A percentile compares a stretch with the other conserved stretches of the same genome.
Conservation (phyloP, 2,113 vertebrate species). For the Dryoscopus gambensis region DNA sequence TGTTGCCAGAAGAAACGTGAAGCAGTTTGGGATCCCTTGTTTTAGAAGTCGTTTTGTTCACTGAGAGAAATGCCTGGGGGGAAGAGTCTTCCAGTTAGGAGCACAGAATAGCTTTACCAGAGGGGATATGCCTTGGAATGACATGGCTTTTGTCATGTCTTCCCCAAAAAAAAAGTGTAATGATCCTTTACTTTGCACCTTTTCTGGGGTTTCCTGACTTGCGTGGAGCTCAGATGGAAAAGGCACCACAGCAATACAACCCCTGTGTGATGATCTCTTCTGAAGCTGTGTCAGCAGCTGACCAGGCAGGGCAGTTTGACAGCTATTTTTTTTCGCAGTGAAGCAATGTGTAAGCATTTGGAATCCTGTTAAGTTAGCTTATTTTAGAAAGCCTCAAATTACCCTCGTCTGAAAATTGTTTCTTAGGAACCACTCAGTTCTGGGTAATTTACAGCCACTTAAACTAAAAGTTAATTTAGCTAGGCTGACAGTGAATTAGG, state of each 20-base stretch:
- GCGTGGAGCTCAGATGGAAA: background rate
- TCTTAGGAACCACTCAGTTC: background rate
- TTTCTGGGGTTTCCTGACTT: background rate
- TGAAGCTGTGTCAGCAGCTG: background rate
- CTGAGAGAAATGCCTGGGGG: background rate
- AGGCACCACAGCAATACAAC: background rate
- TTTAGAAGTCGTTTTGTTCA: background rate
- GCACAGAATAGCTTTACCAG: background rate
- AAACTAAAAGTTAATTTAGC: background rate
- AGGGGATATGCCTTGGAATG: background rate
- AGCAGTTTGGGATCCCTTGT: background rate
- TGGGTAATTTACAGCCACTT: background rate
- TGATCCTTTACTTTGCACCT: background rate
- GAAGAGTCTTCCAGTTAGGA: background rate
- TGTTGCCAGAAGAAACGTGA: background rate
- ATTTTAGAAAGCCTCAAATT: slow-evolving; percentile 32
- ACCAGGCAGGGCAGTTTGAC: background rate
- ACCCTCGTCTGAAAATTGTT: background rate
- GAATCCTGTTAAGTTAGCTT: slow-evolving; percentile 5
- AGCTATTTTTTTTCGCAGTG: background rate
- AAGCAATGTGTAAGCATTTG: background rate
- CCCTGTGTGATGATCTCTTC: background rate
- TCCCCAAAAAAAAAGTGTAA: background rate
- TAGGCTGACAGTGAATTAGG: background rate
- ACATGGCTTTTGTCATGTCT: background rate